Conservation (phyloP, 2,888 invertebrate genomes). For the Cancer borealis region DNA sequence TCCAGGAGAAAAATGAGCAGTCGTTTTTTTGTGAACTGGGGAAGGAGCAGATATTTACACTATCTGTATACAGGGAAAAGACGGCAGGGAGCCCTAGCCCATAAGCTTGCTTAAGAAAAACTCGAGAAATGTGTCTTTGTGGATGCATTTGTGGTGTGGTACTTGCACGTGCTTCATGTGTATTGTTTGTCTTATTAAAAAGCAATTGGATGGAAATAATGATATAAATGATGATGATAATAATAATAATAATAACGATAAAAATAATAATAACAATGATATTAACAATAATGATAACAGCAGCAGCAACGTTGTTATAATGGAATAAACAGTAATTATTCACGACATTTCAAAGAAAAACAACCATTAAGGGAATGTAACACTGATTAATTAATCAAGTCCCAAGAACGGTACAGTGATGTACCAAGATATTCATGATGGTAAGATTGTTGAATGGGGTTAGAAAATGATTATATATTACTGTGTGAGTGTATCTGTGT, state of each 20-base stretch:
- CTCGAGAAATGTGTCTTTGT: background rate
- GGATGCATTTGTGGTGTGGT: background rate
- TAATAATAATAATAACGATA: background rate
- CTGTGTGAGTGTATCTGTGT: background rate
- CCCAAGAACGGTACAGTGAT: background rate
- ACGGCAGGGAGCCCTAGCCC: background rate
- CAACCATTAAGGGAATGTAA: background rate
- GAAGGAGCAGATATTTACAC: background rate
- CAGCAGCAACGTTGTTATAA: background rate
- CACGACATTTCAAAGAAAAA: background rate
- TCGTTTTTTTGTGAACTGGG: background rate
- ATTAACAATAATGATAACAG: background rate
- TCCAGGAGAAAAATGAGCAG: background rate
- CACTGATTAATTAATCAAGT: conserved; percentile 29
- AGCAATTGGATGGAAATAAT: background rate
- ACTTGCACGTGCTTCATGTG: background rate
- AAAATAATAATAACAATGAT: background rate
- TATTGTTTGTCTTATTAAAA: background rate
- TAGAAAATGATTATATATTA: background rate
- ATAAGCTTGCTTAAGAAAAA: background rate
- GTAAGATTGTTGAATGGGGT: background rate
- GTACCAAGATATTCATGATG: background rate
- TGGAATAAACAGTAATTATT: background rate
- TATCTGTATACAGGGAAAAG: background rate
- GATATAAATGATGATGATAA: background rate